A percentile compares a stretch with the other conserved stretches of the same genome.
These are phyloP conservation scores for Brachionus angularis DNA, from an alignment of 1,140 invertebrate species.

Conservation along the genomic window DNA sequence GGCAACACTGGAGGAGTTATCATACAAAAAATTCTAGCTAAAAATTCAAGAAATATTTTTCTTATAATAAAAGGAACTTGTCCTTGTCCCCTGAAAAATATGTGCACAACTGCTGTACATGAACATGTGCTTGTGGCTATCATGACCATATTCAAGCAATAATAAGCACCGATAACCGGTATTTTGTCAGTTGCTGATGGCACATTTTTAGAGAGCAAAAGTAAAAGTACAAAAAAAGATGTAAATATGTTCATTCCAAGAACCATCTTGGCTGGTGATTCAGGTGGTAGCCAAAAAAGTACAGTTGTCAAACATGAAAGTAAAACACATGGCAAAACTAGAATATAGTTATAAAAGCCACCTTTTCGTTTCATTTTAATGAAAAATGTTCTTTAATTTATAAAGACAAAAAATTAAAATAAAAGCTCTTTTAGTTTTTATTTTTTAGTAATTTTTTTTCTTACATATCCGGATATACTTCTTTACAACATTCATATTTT, in stretches of 20 bases:
- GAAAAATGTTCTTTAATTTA: conserved; percentile 48
- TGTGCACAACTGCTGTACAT: conserved; percentile 56
- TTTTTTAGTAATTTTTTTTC: background rate
- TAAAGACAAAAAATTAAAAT: background rate
- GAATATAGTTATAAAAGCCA: conserved; percentile 58
- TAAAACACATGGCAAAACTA: conserved; percentile 56
- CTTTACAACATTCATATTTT: conserved; percentile 56
- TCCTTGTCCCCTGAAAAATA: conserved; percentile 53
- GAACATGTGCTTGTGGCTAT: conserved; percentile 58
- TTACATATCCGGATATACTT: conserved; percentile 56
- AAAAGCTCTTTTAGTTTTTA: no score
- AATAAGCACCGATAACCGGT: conserved; percentile 59
- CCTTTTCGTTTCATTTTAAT: conserved; percentile 53
- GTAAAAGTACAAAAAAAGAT: conserved; percentile 56
- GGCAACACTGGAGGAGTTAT: conserved; percentile 29
- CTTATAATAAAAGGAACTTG: background rate
- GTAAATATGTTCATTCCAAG: conserved; percentile 59
- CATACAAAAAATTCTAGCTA: conserved; percentile 42
- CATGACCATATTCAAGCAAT: conserved; percentile 59
- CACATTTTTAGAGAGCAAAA: conserved; percentile 55
- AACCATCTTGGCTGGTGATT: conserved; percentile 59
- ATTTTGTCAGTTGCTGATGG: conserved; percentile 56
- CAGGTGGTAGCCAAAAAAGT: conserved; percentile 59
- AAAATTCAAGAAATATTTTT: conserved; percentile 41
- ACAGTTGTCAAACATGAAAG: conserved; percentile 54